A percentile compares a stretch with the other conserved stretches of the same genome.
These are phyloP conservation scores for Regulus satrapa DNA, from an alignment of 2,113 vertebrate genomes.

Conservation along the genomic window DNA sequence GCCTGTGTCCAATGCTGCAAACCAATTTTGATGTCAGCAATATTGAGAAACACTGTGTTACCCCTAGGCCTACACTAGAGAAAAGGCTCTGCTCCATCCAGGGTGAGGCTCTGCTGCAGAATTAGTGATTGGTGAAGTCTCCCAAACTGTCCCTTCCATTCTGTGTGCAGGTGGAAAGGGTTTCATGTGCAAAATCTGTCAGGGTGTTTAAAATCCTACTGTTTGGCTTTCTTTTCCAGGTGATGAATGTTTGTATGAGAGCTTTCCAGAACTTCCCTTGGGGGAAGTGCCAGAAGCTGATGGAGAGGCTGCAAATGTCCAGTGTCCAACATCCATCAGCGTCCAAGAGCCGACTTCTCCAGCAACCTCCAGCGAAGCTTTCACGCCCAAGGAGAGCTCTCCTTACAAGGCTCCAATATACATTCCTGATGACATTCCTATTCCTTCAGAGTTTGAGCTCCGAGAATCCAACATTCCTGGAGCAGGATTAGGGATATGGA, in stretches of 20 bases:
- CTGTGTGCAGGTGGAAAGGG: neutral
- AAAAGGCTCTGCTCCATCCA: neutral
- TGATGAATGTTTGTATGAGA: constrained; percentile 82
- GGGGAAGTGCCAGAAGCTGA: constrained; percentile 79
- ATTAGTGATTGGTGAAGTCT: neutral
- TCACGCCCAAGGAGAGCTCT: constrained; percentile 80
- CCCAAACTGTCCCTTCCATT: neutral
- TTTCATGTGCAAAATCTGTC: neutral
- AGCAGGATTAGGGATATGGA: constrained; percentile 89
- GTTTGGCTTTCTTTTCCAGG: constrained; percentile 75
- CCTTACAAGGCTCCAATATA: constrained; percentile 83
- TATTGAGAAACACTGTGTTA: neutral
- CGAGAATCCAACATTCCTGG: constrained; percentile 83
- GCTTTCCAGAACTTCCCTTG: constrained; percentile 79
- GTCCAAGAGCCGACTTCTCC: constrained; percentile 82
- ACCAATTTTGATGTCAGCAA: constrained; percentile 37
- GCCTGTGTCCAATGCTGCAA: neutral
- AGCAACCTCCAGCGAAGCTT: constrained; percentile 78
- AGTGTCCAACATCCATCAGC: constrained; percentile 49
- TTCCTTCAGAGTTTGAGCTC: constrained; percentile 90
- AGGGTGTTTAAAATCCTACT: neutral
- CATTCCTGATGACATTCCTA: constrained; percentile 80
- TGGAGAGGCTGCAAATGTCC: constrained; percentile 69
- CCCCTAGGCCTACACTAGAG: neutral
- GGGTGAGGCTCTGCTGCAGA: neutral